phyloP scores from a whole-genome alignment of 2,113 vertebrate genomes.

The Pseudonaja textilis region DNA sequence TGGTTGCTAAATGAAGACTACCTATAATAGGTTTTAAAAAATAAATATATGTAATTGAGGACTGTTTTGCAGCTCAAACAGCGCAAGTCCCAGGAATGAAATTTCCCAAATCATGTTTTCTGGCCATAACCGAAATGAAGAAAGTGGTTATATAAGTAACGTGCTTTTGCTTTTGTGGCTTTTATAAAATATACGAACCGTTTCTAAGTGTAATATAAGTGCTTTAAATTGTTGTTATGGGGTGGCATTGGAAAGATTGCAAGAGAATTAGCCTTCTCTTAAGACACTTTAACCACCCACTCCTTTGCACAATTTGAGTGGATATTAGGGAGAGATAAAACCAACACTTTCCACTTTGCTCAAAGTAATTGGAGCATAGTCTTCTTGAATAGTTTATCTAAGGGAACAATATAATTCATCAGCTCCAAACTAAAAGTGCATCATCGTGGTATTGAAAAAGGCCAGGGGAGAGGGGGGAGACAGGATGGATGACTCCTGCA shows the following conservation, averaged over 20 bases:
- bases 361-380: not conserved
- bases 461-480: too few relatives aligned
- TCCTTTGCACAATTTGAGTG: not conserved
- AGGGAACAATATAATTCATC: not conserved
- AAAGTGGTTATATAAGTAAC: not conserved
- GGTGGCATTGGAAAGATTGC: not conserved
- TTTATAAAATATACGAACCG: not conserved
- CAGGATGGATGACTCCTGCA: too few relatives aligned
- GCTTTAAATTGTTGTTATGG: not conserved
- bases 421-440: not conserved
- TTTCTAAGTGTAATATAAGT: not conserved
- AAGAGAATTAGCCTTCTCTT: not conserved
- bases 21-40: not conserved
- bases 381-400: not conserved
- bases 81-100: not conserved
- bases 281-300: not conserved
- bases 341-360: not conserved
- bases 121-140: not conserved
- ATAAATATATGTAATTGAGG: not conserved
- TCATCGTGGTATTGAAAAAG: not conserved
- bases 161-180: not conserved
- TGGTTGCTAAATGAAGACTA: not conserved
- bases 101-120: not conserved
- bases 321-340: not conserved
- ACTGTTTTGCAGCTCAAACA: not conserved